phyloP scores from a whole-genome alignment of 2,113 vertebrate genomes.

The Desmodus rotundus region DNA sequence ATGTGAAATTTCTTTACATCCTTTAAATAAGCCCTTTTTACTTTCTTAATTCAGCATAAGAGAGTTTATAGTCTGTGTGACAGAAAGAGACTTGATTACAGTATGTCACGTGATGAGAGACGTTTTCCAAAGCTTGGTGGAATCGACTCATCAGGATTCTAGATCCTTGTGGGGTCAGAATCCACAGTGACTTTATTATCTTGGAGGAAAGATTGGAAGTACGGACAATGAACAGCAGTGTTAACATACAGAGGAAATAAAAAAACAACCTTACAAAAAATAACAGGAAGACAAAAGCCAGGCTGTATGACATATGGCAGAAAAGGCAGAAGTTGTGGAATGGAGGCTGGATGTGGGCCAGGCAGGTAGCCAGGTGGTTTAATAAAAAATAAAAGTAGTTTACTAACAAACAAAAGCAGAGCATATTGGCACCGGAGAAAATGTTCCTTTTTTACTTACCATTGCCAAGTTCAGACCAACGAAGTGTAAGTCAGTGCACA shows the following conservation, averaged over 20 bases:
- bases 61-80: constrained; percentile 40
- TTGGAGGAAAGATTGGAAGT: background rate
- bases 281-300: background rate
- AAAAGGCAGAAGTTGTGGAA: background rate
- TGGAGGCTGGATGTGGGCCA: background rate
- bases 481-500: background rate
- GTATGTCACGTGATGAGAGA: background rate
- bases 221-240: background rate
- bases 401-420: background rate
- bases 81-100: constrained; percentile 7
- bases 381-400: background rate
- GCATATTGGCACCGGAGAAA: background rate
- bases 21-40: background rate
- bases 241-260: background rate
- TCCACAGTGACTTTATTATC: background rate
- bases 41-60: constrained; percentile 7
- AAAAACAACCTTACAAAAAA: background rate
- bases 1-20: background rate
- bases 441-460: background rate
- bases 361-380: background rate
- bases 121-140: constrained; percentile 16
- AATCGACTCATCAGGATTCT: constrained; percentile 23
- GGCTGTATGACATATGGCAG: background rate
- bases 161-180: background rate
- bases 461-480: background rate